Evolutionary conservation across 2,113 vertebrate genomes (phyloP), one percentile per base, ranked within the genome.

Genomic region (Alligator mississippiensis): DNA sequence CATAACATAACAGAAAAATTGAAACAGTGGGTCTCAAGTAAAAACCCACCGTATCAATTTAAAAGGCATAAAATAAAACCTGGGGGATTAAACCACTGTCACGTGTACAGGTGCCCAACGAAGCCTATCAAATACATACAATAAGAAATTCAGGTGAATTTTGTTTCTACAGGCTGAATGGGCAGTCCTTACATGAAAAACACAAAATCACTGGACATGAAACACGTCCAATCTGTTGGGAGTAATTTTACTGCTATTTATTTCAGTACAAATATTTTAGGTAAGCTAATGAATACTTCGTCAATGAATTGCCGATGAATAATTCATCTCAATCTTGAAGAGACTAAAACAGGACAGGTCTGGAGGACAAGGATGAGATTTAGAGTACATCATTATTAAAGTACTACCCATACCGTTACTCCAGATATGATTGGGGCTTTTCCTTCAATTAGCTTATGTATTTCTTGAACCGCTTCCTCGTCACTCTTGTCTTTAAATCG

Each of bases 391-490:
- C 25, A 62, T 30, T 60, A 66, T 47, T 7, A 34, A 21, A 84
- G 22, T 57, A 86, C 30, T 58, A 83, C 90, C 47, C 94, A 7
- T 98, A 99, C 99, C 97, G 99, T 99, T 93, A 99, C 99, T 97
- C 99, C 99, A 60, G 98, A 94, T 95, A 99, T 99, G 95, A 99
- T 61, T 0, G 99, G 99, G 2, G 98, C 87, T 95, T 99, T 99
- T 94, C 99, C 99, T 97, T 99, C 99, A 3, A 99, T 97, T 96
- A 99, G 96, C 93, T 98, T 98, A 96, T 99, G 98, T 82, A 99
- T 98, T 97, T 99, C 99, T 6, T 97, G 98, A 68, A 99, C 97
- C 0, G 99, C 99, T 68, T 99, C 99, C 84, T 99, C 99, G 5
- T 96, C 96, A 11, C 95, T 98, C 97, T 99, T 99, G 19, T 99